A percentile compares a stretch with the other conserved stretches of the same genome.
phyloP scores from a whole-genome alignment of 2,888 invertebrate genomes.

The Cerastis leucographa region DNA sequence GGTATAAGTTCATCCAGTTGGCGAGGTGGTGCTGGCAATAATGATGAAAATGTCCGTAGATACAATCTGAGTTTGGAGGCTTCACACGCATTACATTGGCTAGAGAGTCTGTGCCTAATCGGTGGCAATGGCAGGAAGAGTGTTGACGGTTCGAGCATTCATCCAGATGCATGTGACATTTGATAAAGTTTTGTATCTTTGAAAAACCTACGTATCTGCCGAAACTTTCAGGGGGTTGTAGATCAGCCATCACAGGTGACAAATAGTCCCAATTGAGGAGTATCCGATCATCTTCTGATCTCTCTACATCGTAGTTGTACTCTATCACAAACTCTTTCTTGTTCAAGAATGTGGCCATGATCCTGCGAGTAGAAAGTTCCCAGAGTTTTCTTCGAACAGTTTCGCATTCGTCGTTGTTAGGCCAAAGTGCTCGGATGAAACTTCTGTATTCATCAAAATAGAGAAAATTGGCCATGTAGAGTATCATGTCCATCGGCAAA shows the following conservation, averaged over 20 bases:
- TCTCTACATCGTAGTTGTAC: slow-evolving; percentile 15
- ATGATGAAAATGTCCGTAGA: slow-evolving; percentile 14
- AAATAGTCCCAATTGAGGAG: slow-evolving; percentile 12
- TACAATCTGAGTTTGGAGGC: not conserved
- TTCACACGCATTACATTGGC: not conserved
- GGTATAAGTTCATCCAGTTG: slow-evolving; percentile 20
- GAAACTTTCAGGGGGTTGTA: not conserved
- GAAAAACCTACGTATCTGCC: slow-evolving; percentile 4
- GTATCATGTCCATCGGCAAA: slow-evolving; percentile 20
- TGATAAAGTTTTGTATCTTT: slow-evolving; percentile 13
- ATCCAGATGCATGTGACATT: slow-evolving; percentile 21
- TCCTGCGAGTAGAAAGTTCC: slow-evolving; percentile 16
- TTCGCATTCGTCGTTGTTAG: slow-evolving; percentile 3
- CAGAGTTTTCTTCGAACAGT: slow-evolving; percentile 22
- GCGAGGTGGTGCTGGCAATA: slow-evolving; percentile 6
- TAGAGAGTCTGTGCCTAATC: not conserved
- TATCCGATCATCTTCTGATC: slow-evolving; percentile 7
- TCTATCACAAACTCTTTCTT: slow-evolving; percentile 25
- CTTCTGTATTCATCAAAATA: slow-evolving; percentile 18
- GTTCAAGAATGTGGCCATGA: slow-evolving; percentile 5
- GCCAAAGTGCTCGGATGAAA: slow-evolving; percentile 14
- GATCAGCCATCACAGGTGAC: not conserved
- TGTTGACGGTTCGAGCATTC: slow-evolving; percentile 3
- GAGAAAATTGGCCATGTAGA: slow-evolving; percentile 14
- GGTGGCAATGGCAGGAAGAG: slow-evolving; percentile 15